Percentiles rank a stretch among this genome's conserved stretches.
Evolutionary conservation across 2,113 vertebrate genomes (phyloP).

Genomic region (Brevimyrus niger): DNA sequence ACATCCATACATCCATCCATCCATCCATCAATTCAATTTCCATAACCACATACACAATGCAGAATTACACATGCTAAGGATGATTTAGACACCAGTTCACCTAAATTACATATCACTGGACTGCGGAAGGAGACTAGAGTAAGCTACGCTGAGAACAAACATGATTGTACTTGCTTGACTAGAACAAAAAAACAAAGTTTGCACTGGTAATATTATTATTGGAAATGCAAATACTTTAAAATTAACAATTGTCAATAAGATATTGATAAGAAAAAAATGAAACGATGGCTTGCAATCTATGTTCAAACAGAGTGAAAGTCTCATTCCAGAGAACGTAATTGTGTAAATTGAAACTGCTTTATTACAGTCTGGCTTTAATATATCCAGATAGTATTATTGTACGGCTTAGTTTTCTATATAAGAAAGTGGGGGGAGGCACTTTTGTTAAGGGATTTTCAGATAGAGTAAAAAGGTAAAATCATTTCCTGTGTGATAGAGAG

Average conservation of each 20-base stretch:
- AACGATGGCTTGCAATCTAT: neutral
- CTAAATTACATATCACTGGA: neutral
- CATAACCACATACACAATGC: neutral
- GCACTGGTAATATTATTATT: neutral
- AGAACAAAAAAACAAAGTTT: neutral
- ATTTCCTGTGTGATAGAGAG: conserved; percentile 88
- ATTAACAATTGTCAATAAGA: conserved; percentile 5
- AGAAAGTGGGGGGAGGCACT: conserved; percentile 29
- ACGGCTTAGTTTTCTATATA: conserved; percentile 41
- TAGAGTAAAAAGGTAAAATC: conserved; percentile 70
- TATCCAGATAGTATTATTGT: conserved; percentile 48
- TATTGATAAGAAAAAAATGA: neutral
- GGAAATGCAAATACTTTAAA: conserved; percentile 6
- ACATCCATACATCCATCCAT: neutral
- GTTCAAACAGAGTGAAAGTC: conserved; percentile 1
- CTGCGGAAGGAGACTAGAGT: neutral
- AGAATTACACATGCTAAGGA: neutral
- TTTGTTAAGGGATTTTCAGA: conserved; percentile 49
- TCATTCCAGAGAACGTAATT: conserved; percentile 31
- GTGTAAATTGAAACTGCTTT: conserved; percentile 60
- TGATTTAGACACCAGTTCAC: neutral
- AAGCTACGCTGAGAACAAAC: neutral
- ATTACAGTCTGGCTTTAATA: conserved; percentile 40
- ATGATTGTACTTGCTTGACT: neutral
- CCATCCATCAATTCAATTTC: neutral